Evolutionary conservation across 1,140 invertebrate species (phyloP).

Genomic region (Zaprionus capensis): DNA sequence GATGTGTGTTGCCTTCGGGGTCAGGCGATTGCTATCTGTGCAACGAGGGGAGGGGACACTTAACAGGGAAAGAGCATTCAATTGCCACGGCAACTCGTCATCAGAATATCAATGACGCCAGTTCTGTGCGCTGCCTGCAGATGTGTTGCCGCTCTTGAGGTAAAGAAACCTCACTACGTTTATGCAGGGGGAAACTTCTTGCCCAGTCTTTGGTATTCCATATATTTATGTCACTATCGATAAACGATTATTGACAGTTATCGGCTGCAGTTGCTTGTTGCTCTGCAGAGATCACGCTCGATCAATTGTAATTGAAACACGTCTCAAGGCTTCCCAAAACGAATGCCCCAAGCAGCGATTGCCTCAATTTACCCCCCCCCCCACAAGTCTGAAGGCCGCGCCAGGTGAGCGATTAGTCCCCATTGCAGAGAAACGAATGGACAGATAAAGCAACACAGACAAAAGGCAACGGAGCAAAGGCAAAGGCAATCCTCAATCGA

Average conservation of each 20-base stretch:
- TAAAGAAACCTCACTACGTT: neutral
- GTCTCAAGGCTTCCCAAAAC: conserved; percentile 29
- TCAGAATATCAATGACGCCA: conserved; percentile 6
- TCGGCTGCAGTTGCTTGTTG: conserved; percentile 12
- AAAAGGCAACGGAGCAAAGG: conserved; percentile 19
- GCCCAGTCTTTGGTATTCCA: too few species aligned
- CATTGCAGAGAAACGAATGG: conserved; percentile 8
- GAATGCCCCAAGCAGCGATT: conserved; percentile 46
- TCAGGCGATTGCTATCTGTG: conserved; percentile 36
- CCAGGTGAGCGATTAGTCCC: conserved; percentile 23
- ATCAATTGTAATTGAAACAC: conserved; percentile 47
- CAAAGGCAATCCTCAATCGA: conserved; percentile 44
- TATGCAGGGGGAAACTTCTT: neutral
- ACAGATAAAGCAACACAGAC: conserved; percentile 4
- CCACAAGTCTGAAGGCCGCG: conserved; percentile 61
- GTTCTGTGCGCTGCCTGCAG: neutral
- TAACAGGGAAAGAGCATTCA: neutral
- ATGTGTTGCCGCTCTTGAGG: neutral
- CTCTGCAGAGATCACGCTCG: conserved; percentile 16
- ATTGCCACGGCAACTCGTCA: neutral
- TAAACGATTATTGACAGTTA: conserved; percentile 7
- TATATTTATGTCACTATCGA: neutral
- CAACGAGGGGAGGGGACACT: neutral
- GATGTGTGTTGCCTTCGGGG: conserved; percentile 32
- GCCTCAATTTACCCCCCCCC: conserved; percentile 63